These are phyloP conservation scores for Leptinotarsa defecta DNA, from an alignment of 1,140 invertebrate species.

Conservation along the genomic window DNA sequence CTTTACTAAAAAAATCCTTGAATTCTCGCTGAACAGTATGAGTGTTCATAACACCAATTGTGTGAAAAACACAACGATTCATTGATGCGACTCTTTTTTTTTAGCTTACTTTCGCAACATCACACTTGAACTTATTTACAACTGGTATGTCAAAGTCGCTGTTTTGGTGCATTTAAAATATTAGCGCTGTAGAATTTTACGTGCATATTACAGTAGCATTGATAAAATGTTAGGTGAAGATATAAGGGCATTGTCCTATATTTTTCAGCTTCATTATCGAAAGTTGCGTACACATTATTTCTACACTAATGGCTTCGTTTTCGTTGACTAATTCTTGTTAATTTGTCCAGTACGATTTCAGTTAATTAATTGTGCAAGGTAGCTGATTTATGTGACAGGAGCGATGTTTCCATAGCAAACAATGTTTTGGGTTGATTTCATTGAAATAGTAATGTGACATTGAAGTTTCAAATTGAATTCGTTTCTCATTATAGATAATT, in stretches of 20 bases:
- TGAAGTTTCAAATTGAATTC: no score
- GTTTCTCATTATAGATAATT: no score
- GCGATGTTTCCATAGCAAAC: no score
- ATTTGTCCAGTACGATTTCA: neutral
- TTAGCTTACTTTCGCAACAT: neutral
- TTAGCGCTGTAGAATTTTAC: neutral
- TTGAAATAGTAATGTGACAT: no score
- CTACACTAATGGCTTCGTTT: neutral
- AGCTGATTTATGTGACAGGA: no score
- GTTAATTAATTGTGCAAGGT: neutral
- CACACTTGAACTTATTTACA: neutral
- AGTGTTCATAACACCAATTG: neutral
- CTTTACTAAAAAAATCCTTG: no score
- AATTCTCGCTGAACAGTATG: no score
- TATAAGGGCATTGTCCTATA: slow-evolving; percentile 3
- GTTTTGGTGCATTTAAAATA: neutral
- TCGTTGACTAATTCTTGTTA: slow-evolving; percentile 1
- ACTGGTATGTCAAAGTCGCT: neutral
- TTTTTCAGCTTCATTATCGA: slow-evolving; percentile 2
- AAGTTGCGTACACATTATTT: neutral
- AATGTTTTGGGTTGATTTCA: no score
- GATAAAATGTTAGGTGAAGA: neutral
- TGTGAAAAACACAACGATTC: neutral
- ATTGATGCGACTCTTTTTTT: neutral
- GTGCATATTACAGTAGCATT: neutral